phyloP scores from a whole-genome alignment of 2,797 vertebrate genomes.

The Gambusia yucatana region DNA sequence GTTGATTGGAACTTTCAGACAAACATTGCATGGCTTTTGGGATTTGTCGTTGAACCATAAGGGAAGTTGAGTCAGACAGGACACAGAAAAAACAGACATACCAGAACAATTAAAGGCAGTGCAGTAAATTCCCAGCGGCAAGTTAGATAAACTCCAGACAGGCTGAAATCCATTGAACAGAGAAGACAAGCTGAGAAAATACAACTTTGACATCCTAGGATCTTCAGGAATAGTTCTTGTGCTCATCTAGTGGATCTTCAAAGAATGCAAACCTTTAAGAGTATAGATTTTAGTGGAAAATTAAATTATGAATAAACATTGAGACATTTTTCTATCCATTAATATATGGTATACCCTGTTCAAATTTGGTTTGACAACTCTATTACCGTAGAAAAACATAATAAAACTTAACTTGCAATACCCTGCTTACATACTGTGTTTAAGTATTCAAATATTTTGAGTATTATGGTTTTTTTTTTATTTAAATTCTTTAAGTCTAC shows the following conservation, averaged over 20 bases:
- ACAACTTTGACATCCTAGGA: slow-evolving; percentile 56
- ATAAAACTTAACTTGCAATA: background rate
- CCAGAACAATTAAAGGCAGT: slow-evolving; percentile 60
- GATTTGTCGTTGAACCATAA: slow-evolving; percentile 42
- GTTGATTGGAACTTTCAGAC: slow-evolving; percentile 18
- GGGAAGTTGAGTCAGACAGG: slow-evolving; percentile 47
- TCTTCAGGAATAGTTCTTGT: slow-evolving; percentile 47
- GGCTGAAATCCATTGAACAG: slow-evolving; percentile 58
- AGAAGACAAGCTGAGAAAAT: slow-evolving; percentile 53
- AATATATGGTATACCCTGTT: background rate
- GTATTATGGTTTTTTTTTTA: background rate
- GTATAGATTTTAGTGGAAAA: background rate
- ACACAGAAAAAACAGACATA: slow-evolving; percentile 54
- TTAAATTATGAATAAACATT: background rate
- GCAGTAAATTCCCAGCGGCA: slow-evolving; percentile 60
- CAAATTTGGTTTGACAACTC: background rate
- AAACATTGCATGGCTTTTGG: slow-evolving; percentile 30
- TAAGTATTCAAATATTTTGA: too few species aligned
- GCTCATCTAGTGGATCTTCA: slow-evolving; percentile 17
- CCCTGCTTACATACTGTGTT: background rate
- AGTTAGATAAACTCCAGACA: slow-evolving; percentile 47
- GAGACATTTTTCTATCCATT: background rate
- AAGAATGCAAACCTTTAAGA: background rate
- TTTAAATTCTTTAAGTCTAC: background rate
- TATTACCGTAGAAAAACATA: background rate